These are phyloP conservation scores for Heliconius sara DNA, from an alignment of 2,888 invertebrate genomes.

Conservation along the genomic window DNA sequence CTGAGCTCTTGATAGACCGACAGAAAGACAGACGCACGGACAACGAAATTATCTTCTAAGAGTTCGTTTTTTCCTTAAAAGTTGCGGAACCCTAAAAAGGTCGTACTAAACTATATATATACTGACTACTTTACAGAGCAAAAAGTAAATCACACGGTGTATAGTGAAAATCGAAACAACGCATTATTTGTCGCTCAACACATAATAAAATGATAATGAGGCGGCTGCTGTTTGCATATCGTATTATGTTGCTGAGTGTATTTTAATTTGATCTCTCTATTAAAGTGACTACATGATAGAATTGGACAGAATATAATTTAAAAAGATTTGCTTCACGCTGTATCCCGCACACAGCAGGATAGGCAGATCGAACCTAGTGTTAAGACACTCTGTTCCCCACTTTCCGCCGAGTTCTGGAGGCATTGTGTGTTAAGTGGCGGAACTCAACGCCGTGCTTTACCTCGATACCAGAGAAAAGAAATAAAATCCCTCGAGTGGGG, in stretches of 20 bases:
- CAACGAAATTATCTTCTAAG: no score
- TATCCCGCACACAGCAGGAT: background rate
- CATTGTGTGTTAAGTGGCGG: no score
- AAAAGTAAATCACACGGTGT: conserved; percentile 14
- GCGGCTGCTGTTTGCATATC: background rate
- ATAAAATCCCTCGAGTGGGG: no score
- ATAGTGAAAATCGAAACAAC: conserved; percentile 25
- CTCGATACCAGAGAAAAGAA: no score
- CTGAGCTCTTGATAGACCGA: no score
- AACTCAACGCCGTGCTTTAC: no score
- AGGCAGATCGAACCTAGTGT: background rate
- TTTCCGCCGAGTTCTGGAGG: no score
- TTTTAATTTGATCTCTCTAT: conserved; percentile 14
- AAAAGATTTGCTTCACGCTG: background rate
- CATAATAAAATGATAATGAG: conserved; percentile 32
- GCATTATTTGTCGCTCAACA: conserved; percentile 34
- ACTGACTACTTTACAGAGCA: background rate
- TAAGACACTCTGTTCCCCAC: no score
- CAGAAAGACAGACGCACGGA: no score
- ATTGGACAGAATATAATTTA: background rate
- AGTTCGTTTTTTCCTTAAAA: no score
- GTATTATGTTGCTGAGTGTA: conserved; percentile 7
- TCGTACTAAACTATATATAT: background rate
- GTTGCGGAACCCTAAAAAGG: background rate
- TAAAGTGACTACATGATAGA: background rate